A percentile compares a stretch with the other conserved stretches of the same genome.
These are phyloP conservation scores for Acleris literana DNA, from an alignment of 2,888 invertebrate species.

Conservation along the genomic window DNA sequence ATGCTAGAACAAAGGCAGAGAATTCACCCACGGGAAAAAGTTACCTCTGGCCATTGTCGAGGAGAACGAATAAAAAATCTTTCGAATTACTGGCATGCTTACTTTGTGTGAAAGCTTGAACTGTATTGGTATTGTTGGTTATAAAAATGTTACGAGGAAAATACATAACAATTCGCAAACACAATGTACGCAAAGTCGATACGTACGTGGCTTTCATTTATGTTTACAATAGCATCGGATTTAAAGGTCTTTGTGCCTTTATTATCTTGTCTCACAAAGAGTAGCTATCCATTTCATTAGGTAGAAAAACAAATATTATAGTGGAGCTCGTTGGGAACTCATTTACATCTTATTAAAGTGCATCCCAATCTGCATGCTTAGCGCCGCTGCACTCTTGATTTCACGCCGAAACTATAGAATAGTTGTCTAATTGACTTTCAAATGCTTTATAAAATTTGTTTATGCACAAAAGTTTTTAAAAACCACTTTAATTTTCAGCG, in stretches of 20 bases:
- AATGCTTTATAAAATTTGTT: background rate
- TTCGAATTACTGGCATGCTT: conserved; percentile 49
- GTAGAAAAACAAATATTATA: conserved; percentile 34
- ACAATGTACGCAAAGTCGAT: background rate
- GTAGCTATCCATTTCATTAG: conserved; percentile 27
- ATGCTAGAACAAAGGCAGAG: conserved; percentile 28
- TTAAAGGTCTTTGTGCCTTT: conserved; percentile 2
- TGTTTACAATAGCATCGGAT: background rate
- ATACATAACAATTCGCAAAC: conserved; percentile 17
- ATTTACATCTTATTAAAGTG: conserved; percentile 42
- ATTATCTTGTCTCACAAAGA: conserved; percentile 16
- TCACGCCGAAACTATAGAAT: conserved; percentile 3
- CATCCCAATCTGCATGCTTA: conserved; percentile 36
- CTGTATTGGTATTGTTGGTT: conserved; percentile 44
- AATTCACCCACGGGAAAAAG: conserved; percentile 21
- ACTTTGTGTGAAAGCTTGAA: conserved; percentile 45
- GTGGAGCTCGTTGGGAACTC: conserved; percentile 41
- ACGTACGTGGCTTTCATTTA: background rate
- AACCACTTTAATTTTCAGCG: background rate
- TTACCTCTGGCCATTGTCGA: conserved; percentile 32
- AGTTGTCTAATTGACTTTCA: conserved; percentile 18
- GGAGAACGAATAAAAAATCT: conserved; percentile 38
- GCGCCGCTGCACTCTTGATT: conserved; percentile 25
- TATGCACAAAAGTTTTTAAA: background rate
- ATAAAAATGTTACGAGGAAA: conserved; percentile 35